These are phyloP conservation scores for Heteromyza rotundicornis DNA, from an alignment of 2,888 invertebrate species.

Conservation along the genomic window DNA sequence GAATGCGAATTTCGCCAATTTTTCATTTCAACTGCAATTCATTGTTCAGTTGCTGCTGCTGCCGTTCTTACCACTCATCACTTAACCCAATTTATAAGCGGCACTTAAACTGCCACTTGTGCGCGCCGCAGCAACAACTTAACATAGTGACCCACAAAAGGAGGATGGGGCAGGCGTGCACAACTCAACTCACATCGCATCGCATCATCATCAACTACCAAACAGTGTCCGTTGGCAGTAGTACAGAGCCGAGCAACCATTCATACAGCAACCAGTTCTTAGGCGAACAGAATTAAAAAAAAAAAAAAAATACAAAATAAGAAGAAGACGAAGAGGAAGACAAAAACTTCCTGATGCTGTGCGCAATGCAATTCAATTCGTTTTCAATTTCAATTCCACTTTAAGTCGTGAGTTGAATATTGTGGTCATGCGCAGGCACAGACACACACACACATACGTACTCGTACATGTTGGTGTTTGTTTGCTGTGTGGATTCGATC, in stretches of 20 bases:
- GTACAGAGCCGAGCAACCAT: no score
- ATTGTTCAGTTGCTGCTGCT: background rate
- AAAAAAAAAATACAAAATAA: no score
- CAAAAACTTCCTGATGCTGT: background rate
- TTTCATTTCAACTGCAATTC: background rate
- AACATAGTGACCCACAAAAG: slow-evolving; percentile 34
- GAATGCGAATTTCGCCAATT: background rate
- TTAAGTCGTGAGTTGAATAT: slow-evolving; percentile 24
- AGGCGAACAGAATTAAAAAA: no score
- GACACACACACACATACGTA: background rate
- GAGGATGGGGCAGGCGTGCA: slow-evolving; percentile 1
- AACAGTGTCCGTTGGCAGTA: background rate
- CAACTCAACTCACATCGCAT: background rate
- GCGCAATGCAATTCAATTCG: slow-evolving; percentile 29
- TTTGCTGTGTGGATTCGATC: background rate
- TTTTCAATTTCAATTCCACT: slow-evolving; percentile 30
- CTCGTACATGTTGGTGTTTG: background rate
- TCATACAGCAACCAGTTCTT: slow-evolving; percentile 1
- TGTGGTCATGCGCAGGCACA: slow-evolving; percentile 4
- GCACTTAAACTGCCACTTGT: slow-evolving; percentile 32
- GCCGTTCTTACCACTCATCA: slow-evolving; percentile 24
- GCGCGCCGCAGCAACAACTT: slow-evolving; percentile 22
- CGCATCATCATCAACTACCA: no score
- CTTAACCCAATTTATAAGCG: slow-evolving; percentile 34
- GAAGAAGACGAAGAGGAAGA: background rate